Conservation (phyloP, 2,888 invertebrate genomes). For the Sclerodermus sp. region DNA sequence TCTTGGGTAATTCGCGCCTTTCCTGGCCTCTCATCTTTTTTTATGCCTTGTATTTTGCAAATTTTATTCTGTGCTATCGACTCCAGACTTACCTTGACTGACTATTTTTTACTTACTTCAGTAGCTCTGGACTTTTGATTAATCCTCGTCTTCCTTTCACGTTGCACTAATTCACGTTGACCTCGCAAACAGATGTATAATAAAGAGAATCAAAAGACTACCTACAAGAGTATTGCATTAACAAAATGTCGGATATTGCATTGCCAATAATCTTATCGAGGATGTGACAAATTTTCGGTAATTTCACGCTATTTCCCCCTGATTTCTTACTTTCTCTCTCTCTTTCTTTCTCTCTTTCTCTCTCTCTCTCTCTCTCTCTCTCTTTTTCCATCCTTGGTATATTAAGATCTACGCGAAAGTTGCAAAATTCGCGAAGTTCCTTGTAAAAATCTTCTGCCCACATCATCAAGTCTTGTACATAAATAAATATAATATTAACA, state of each 20-base stretch:
- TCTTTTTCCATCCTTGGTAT: not conserved
- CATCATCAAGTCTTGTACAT: too few relatives aligned
- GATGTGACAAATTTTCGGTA: not conserved
- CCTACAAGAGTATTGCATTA: too few relatives aligned
- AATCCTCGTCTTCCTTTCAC: slow-evolving; percentile 25
- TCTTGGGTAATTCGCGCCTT: too few relatives aligned
- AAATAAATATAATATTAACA: too few relatives aligned
- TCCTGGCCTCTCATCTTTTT: not conserved
- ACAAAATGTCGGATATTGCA: too few relatives aligned
- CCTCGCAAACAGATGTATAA: too few relatives aligned
- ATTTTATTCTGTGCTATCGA: slow-evolving; percentile 53
- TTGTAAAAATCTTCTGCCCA: too few relatives aligned
- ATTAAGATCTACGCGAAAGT: not conserved
- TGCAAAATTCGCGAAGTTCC: too few relatives aligned
- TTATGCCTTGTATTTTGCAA: slow-evolving; percentile 32
- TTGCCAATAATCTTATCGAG: not conserved
- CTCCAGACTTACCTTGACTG: slow-evolving; percentile 40
- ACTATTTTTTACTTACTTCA: slow-evolving; percentile 26
- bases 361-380: not conserved
- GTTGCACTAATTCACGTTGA: not conserved
- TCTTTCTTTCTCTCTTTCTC: not conserved
- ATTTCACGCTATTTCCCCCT: too few relatives aligned
- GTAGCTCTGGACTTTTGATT: slow-evolving; percentile 22
- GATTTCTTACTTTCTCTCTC: too few relatives aligned
- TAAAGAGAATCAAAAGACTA: too few relatives aligned